Base-by-base conservation (phyloP, 2,888 invertebrate genomes). In the Caenorhabditis zanzibari region DNA sequence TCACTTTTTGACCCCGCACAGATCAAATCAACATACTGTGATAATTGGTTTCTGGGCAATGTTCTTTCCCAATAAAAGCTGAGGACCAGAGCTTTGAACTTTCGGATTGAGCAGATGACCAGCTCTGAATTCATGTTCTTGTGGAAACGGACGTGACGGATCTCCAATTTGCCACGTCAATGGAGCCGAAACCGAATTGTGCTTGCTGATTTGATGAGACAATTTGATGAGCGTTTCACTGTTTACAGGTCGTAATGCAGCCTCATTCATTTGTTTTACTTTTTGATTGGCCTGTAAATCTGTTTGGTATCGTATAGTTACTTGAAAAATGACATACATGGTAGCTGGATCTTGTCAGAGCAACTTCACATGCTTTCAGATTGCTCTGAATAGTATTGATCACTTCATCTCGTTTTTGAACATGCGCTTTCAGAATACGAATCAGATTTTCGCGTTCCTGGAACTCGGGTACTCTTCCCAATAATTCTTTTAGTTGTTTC, bases 141-240 rank as follows among this genome's bases (percentile, higher is more conserved):
- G 91, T 14, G 91, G 91, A 66, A 89, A 91, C 26, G 91, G 91
- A n/a, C 91, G 72, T 9, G 85, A 85, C 7, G 90, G 89, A 83
- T 91, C 91, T 22, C 91, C 91, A 47, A 58, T 73, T 64, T 88
- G 88, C 91, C 91, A 91, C 35, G 82, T 87, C 38, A 88, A 66
- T 1, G 91, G 90, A 7, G 90, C 86, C 6, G 90, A 89, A 0
- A 91, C 89, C 19, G 91, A 90, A 73, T 88, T 88, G 56, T 81
- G 85, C 58, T 86, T 87, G 69, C 89, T 89, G 75, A 91, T 91
- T 66, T 87, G 89, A 52, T 91, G 89, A 3, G 91, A 87, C 41
- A 90, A 76, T 38, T 90, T 88, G 47, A 91, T 84, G 28, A 90
- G 80, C n/a, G 84, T 85, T 66, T 91, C 91, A 52, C 88, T 88